Base-by-base conservation (phyloP, 2,797 vertebrate species). In the Tadarida brasiliensis region DNA sequence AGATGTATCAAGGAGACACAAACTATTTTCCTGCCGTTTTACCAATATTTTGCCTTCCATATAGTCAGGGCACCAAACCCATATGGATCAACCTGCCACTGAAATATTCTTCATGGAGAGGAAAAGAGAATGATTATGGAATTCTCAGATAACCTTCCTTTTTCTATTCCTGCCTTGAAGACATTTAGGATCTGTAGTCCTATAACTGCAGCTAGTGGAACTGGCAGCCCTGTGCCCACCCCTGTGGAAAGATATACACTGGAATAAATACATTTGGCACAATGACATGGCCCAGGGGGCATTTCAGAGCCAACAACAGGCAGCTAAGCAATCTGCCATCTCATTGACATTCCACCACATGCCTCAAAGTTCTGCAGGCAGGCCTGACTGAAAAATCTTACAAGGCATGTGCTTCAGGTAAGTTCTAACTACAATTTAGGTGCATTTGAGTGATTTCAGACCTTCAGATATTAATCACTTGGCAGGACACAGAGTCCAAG, bases 381-480 rank as follows among this genome's bases (percentile, higher is more conserved):
- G 83, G 56, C 63, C 59, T 30, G 9, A 39, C 68, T 76, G 90
- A 78, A 81, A 94, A 73, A 83, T 54, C 65, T 77, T 83, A 61
- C 54, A 77, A 89, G 54, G 74, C 39, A 39, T 84, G 92, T 61
- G 68, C 51, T 70, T 90, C 89, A 91, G 92, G 95, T 97, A 93
- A 95, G 93, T 82, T 93, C 74, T 84, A 90, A 87, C 84, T 28
- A 1, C 44, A 71, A 92, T 63, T 89, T 63, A 95, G 83, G 94
- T 56, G 51, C 83, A 85, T 94, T 67, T 95, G 86, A 96, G 80
- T 94, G 83, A 80, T 91, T 94, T 81, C 71, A 94, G 86, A 91
- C 80, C 47, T 94, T 91, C 57, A 89, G 70, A 95, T 92, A 77
- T 26, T 87, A 92, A 96, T 96, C 88, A 91, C 47, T 95, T 93